Percentiles rank a stretch among this genome's conserved stretches.
Conservation (phyloP, 2,888 invertebrate species). For the Acanthosepion pharaonis region DNA sequence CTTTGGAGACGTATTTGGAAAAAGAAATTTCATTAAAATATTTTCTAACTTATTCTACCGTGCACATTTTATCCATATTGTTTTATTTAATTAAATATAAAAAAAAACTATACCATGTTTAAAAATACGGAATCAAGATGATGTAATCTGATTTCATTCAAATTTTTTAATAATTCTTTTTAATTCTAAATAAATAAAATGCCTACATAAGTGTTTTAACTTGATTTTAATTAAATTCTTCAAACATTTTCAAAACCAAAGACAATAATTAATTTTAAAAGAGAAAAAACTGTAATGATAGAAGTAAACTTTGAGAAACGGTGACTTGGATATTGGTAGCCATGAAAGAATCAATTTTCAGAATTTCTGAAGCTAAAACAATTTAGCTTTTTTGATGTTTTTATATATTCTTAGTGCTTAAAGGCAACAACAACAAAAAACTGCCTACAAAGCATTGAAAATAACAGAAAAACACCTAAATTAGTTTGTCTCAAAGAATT, state of each 20-base stretch:
- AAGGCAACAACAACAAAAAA: not conserved
- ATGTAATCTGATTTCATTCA: not conserved
- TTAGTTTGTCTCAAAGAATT: constrained; percentile 4
- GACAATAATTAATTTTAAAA: not conserved
- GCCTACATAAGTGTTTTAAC: constrained; percentile 15
- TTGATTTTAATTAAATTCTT: constrained; percentile 23
- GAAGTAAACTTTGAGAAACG: not conserved
- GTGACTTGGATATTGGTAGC: not conserved
- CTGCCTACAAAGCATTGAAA: not conserved
- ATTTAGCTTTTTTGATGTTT: not conserved
- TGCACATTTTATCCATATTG: not conserved
- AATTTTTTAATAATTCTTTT: not conserved
- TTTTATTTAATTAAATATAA: not conserved
- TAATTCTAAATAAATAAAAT: not conserved
- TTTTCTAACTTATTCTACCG: not conserved
- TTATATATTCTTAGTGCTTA: not conserved
- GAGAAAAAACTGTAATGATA: not conserved
- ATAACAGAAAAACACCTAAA: not conserved
- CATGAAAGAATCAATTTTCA: not conserved
- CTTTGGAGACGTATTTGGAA: not conserved
- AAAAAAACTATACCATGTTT: not conserved
- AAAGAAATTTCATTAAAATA: constrained; percentile 21
- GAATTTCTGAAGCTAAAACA: not conserved
- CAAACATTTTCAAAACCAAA: not conserved
- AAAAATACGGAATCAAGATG: not conserved